Evolutionary conservation across 2,888 invertebrate species (phyloP), one percentile per base, ranked within the genome.

Genomic region (Crossocerus cetratus): DNA sequence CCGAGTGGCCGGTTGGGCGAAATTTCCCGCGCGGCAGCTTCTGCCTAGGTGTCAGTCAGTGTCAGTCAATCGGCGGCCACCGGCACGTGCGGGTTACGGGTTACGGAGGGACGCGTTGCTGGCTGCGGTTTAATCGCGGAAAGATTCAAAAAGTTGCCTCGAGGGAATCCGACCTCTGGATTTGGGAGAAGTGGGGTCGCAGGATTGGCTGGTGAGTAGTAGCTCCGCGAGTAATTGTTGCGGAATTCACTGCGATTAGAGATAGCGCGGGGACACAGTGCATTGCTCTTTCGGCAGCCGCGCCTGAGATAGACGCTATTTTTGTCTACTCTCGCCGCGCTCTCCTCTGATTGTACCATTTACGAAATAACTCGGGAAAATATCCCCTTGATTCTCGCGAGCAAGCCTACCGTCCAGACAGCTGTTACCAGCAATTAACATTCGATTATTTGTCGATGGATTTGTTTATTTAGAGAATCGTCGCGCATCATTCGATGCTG

Each of bases 21-120:
- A 72, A 66, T 72, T 72, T 68, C 68, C 55, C 74, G 68, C 65
- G 65, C 16, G 57, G 60, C 42, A 32, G 60, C n/a, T n/a, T 18
- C 65, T 14, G 63, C n/a, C 32, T 69, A 63, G 32, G 55, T 70
- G 69, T 74, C 65, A 76, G 74, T 76, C 67, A 69, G 55, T 70
- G 69, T 74, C 65, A 76, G 74, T 76, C 67, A 69, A 45, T 53
- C 69, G 55, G 66, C 69, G 58, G 61, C 74, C 69, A 67, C 60
- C 69, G 75, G 75, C 63, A 65, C 65, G 69, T 65, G 44, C 61
- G 61, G 66, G 11, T 69, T 59, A 45, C 61, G 61, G 66, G 11
- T 69, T 59, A 45, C 20, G 21, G 18, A 64, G 54, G 32, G 32
- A 43, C 21, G 64, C 58, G 58, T 65, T 44, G 21, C 49, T n/a